Conservation (phyloP, 2,888 invertebrate genomes). For the Parascotia fuliginaria region DNA sequence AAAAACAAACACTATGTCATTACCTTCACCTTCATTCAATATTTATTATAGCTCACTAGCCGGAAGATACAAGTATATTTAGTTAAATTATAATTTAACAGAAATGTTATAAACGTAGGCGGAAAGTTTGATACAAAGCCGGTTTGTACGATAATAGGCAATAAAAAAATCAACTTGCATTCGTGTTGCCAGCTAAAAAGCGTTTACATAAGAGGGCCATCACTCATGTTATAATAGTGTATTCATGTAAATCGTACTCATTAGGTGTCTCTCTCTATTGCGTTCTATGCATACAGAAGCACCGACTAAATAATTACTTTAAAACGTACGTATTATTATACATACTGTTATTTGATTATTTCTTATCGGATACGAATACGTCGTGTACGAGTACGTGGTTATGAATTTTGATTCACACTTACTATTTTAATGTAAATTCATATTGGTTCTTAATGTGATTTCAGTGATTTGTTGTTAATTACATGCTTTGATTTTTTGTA, state of each 20-base stretch:
- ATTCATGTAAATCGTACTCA: conserved; percentile 77
- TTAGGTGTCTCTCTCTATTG: conserved; percentile 69
- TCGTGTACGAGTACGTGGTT: conserved; percentile 5
- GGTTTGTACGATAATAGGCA: conserved; percentile 63
- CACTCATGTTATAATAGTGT: conserved; percentile 72
- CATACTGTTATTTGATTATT: conserved; percentile 27
- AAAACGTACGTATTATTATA: conserved; percentile 39
- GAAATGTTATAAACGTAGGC: conserved; percentile 61
- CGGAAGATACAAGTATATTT: conserved; percentile 26
- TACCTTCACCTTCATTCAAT: conserved; percentile 22
- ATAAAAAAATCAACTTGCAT: conserved; percentile 63
- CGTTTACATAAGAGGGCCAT: conserved; percentile 65
- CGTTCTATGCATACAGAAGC: conserved; percentile 49
- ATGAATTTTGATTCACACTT: conserved; percentile 30
- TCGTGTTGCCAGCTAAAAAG: conserved; percentile 56
- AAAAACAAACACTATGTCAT: conserved; percentile 3
- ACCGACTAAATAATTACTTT: conserved; percentile 50
- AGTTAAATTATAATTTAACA: conserved; percentile 55
- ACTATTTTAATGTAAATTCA: conserved; percentile 23
- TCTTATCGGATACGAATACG: conserved; percentile 2
- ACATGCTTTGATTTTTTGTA: conserved; percentile 5
- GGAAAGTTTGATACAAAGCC: conserved; percentile 62
- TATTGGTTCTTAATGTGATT: conserved; percentile 22
- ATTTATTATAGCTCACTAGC: conserved; percentile 25
- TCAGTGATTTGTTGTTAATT: conserved; percentile 20